Base-by-base conservation (phyloP, 2,797 vertebrate genomes). In the Sebastes vulpes region DNA sequence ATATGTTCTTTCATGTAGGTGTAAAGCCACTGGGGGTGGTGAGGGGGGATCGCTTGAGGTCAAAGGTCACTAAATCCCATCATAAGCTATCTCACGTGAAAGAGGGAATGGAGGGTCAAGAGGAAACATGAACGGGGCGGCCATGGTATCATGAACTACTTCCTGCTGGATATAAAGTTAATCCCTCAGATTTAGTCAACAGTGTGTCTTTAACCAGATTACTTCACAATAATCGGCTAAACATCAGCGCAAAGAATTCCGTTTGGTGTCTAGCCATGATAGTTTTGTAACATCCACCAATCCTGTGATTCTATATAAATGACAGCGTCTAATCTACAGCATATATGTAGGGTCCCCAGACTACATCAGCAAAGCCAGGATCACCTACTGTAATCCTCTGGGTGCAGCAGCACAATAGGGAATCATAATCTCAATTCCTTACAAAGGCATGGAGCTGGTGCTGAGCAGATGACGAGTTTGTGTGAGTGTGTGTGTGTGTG, bases 311-410 rank as follows among this genome's bases (percentile, higher is more conserved):
- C 80, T 31, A 12, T 72, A 74, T 74, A 53, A 90, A 87, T 75
- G 26, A 83, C 73, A 75, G 59, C 1, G 69, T 89, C 70, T 91
- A 84, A 89, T 90, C 86, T 89, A 70, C n/a, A 67, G 72, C 31
- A 46, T 77, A 58, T 79, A 54, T 7, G 4, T n/a, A 42, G 52
- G 72, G 71, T 58, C 59, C 64, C 64, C 60, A 89, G 90, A 94
- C 46, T 48, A 48, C 88, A 88, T 86, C 75, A 72, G 87, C 87
- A 87, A 81, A 93, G 65, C 89, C 73, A 63, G 93, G 90, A 93
- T 94, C 93, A 88, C 89, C 85, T 81, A 60, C 81, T 70, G 83
- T 91, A 92, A 95, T 94, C 93, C 90, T 75, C 71, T 32, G 90
- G 58, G 77, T 77, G 88, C 54, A 74, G 80, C 89, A 86, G 82